Percentiles rank a stretch among this genome's conserved stretches.
These are phyloP conservation scores for Antedon mediterranea DNA, from an alignment of 53 echinoderm and acorn worm genomes.

Conservation along the genomic window DNA sequence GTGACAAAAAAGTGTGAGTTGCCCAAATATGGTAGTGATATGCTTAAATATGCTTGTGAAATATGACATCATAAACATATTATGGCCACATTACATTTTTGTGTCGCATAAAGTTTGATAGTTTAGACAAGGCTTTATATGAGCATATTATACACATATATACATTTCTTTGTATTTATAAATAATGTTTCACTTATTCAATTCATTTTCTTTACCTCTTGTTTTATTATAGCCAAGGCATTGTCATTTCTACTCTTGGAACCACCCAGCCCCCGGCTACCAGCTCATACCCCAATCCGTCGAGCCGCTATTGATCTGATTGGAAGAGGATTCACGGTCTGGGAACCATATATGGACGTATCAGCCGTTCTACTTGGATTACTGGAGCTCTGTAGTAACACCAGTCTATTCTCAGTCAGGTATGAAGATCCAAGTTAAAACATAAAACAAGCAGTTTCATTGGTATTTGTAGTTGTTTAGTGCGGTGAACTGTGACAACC, in stretches of 20 bases:
- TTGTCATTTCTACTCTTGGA: conserved; percentile 78
- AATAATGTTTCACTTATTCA: too few species aligned
- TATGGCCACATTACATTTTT: too few species aligned
- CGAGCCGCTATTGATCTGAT: conserved; percentile 88
- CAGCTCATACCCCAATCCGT: conserved; percentile 91
- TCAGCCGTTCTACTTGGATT: conserved; percentile 84
- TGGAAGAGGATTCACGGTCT: conserved; percentile 90
- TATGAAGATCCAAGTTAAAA: conserved; percentile 4
- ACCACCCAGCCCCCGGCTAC: conserved; percentile 54
- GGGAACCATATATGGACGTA: conserved; percentile 97
- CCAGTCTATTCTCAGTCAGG: conserved; percentile 66
- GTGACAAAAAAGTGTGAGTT: too few species aligned
- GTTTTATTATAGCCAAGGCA: conserved; percentile 67
- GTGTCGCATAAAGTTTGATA: too few species aligned
- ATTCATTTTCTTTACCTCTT: background rate
- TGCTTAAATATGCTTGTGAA: too few species aligned
- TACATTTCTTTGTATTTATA: too few species aligned
- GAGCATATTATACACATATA: too few species aligned
- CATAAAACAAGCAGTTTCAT: background rate
- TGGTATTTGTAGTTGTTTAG: background rate
- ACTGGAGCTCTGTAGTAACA: conserved; percentile 79
- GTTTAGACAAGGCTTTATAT: too few species aligned
- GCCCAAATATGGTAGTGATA: too few species aligned
- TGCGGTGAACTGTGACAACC: background rate
- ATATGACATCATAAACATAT: too few species aligned